phyloP scores from a whole-genome alignment of 1,140 invertebrate genomes.

The Rhyzopertha dominica region DNA sequence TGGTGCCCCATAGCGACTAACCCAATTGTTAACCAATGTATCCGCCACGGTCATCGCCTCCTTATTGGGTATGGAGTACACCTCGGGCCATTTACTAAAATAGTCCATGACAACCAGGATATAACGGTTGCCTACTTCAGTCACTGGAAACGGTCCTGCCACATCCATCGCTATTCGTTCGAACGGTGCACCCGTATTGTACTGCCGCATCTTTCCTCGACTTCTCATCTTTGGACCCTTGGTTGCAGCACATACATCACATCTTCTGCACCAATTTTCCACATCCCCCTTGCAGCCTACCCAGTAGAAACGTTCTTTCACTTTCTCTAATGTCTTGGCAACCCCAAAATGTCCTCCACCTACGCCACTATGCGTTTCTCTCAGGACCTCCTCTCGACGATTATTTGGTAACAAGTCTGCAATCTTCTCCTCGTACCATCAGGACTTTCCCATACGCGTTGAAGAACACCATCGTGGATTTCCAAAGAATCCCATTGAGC shows the following conservation, averaged over 20 bases:
- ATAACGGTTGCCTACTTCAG: constrained; percentile 20
- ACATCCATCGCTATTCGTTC: constrained; percentile 25
- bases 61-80: constrained; percentile 37
- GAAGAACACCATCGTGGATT: too few relatives aligned
- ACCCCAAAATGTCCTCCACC: constrained; percentile 15
- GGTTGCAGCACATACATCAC: constrained; percentile 19
- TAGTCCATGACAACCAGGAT: constrained; percentile 24
- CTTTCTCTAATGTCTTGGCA: constrained; percentile 14
- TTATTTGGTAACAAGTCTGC: not conserved
- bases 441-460: too few relatives aligned
- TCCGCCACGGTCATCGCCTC: constrained; percentile 38
- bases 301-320: constrained; percentile 16
- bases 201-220: constrained; percentile 15
- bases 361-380: constrained; percentile 1
- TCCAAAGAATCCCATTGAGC: not conserved
- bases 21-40: constrained; percentile 32
- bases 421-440: too few relatives aligned
- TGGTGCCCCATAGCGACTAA: constrained; percentile 39
- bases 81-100: constrained; percentile 43
- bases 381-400: not conserved
- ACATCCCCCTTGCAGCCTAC: constrained; percentile 21
- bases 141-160: constrained; percentile 13
- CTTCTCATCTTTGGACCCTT: constrained; percentile 20
- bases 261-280: constrained; percentile 22
- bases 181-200: constrained; percentile 16